phyloP scores from a whole-genome alignment of 2,888 invertebrate genomes.

The Hetaerina titia region DNA sequence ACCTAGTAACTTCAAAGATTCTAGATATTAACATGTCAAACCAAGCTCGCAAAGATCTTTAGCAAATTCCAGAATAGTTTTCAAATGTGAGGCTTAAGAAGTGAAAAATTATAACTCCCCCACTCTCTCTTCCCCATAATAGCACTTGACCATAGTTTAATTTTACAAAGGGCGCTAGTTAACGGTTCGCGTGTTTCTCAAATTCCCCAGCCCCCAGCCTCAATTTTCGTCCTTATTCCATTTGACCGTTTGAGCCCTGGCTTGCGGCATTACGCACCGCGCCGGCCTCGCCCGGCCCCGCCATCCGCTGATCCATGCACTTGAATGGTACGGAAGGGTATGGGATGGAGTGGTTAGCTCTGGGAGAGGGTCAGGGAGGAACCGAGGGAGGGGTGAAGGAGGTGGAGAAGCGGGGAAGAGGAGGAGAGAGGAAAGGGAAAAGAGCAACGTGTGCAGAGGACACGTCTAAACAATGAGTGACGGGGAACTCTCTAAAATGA shows the following conservation, averaged over 20 bases:
- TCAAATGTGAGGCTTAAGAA: no score
- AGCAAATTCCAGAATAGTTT: no score
- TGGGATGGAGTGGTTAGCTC: no score
- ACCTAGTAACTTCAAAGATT: no score
- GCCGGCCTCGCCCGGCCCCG: neutral
- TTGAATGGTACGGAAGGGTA: no score
- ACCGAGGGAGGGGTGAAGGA: neutral
- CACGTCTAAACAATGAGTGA: conserved; percentile 10
- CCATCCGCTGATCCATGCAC: neutral
- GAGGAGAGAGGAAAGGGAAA: neutral
- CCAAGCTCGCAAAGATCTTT: no score
- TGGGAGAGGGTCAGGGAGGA: no score
- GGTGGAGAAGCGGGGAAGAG: neutral
- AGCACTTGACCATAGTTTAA: neutral
- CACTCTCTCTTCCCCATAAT: no score
- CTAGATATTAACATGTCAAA: no score
- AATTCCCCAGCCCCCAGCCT: neutral
- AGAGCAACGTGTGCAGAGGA: neutral
- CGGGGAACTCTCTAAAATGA: neutral
- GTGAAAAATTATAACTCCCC: no score
- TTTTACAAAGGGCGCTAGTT: neutral
- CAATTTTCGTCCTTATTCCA: neutral
- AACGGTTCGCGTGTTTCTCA: neutral
- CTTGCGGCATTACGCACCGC: neutral
- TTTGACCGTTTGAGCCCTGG: neutral